Percentiles rank a stretch among this genome's conserved stretches.
These are phyloP conservation scores for Tamandua tetradactyla DNA, from an alignment of 2,797 vertebrate genomes.

Conservation along the genomic window DNA sequence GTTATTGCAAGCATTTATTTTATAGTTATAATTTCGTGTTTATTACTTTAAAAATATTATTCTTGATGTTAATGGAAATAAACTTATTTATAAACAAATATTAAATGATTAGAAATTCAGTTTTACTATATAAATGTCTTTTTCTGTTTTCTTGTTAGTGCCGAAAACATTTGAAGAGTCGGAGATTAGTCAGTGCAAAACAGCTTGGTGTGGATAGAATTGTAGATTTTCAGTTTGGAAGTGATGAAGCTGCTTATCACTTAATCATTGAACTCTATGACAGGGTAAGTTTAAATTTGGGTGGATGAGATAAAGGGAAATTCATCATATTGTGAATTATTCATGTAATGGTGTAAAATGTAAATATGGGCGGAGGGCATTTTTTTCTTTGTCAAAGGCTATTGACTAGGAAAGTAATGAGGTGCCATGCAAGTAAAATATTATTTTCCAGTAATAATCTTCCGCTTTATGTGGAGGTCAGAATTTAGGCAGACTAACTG, in stretches of 20 bases:
- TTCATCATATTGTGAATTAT: neutral
- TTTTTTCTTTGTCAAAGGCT: neutral
- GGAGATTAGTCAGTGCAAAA: constrained; percentile 90
- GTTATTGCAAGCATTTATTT: constrained; percentile 45
- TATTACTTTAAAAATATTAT: constrained; percentile 13
- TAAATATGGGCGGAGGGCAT: neutral
- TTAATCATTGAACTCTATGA: constrained; percentile 97
- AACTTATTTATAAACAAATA: constrained; percentile 19
- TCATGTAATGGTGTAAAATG: neutral
- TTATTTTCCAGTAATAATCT: neutral
- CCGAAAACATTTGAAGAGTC: constrained; percentile 94
- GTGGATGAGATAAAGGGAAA: neutral
- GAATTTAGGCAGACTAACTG: neutral
- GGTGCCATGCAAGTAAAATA: neutral
- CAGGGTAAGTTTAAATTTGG: constrained; percentile 88
- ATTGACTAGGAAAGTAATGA: neutral
- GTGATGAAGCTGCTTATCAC: constrained; percentile 96
- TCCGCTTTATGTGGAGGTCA: neutral
- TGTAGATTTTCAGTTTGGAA: constrained; percentile 97
- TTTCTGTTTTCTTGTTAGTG: constrained; percentile 86
- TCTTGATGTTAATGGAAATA: neutral
- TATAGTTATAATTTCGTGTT: neutral
- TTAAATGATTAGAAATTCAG: neutral
- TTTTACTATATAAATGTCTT: constrained; percentile 35
- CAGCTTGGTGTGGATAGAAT: constrained; percentile 97